Base-by-base conservation (phyloP, 2,797 vertebrate species). In the Xenentodon cancila region DNA sequence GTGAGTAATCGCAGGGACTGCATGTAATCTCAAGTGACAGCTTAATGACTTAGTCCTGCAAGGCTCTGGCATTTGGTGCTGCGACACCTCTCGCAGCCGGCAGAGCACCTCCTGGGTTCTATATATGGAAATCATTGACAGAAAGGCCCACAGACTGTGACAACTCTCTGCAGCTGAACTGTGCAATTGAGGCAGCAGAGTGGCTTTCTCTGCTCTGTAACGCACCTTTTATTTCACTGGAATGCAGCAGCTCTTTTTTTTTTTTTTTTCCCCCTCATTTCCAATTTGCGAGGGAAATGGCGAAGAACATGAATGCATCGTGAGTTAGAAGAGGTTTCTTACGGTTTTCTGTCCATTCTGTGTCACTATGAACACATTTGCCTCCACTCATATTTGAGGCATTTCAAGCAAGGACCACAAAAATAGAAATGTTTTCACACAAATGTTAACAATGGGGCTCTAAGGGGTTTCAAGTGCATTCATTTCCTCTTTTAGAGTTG, bases 11-110 rank as follows among this genome's bases (percentile, higher is more conserved):
- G 56, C 22, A 69, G 82, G 77, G 84, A 85, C 84, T 87, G 87
- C 83, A 85, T 91, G 86, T 91, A 91, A 91, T 92, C 84, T 88
- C 88, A 84, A 89, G 82, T 89, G 90, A 92, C 91, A 89, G 82
- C 75, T 81, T 91, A 91, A 92, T 91, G 88, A 91, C 84, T 89
- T 80, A 59, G 82, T 85, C 89, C 82, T 84, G 78, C 78, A 59
- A 53, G 58, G 79, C 79, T 78, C 73, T 84, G 83, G 77, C 82
- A 58, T 70, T 80, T 20, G 6, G 69, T 45, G 64, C 78, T 63
- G 79, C 71, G 75, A 86, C 84, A 85, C 84, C 84, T 88, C 80
- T 73, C 37, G 11, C 68, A 81, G 72, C 61, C 60, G 27, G 51
- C 64, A 1, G 70, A 78, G 76, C 81, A 67, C 72, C 82, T 82